Percentiles rank a stretch among this genome's conserved stretches.
These are phyloP conservation scores for Drosophila guanche DNA, from an alignment of 1,140 invertebrate genomes.

Conservation along the genomic window DNA sequence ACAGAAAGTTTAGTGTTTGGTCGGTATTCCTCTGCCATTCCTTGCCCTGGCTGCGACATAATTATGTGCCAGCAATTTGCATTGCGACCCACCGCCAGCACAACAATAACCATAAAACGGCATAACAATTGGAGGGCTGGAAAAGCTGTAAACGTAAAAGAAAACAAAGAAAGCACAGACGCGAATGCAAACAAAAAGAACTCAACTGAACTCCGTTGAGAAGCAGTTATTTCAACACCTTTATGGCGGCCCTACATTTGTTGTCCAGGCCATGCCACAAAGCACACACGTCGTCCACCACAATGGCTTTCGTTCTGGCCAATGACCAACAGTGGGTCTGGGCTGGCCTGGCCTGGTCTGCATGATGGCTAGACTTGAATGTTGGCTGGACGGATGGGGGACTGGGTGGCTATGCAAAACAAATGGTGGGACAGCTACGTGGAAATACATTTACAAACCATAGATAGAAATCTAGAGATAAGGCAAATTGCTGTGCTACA, in stretches of 20 bases:
- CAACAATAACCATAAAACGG: constrained; percentile 70
- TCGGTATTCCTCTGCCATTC: constrained; percentile 29
- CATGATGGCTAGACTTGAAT: no score
- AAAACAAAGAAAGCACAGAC: constrained; percentile 16
- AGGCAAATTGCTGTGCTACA: constrained; percentile 80
- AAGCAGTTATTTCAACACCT: constrained; percentile 80
- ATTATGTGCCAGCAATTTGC: constrained; percentile 78
- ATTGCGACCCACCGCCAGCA: constrained; percentile 54
- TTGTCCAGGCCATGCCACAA: constrained; percentile 15
- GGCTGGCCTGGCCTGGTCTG: no score
- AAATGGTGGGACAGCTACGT: constrained; percentile 68
- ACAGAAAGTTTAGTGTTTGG: no score
- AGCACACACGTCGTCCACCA: constrained; percentile 25
- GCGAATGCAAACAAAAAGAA: constrained; percentile 28
- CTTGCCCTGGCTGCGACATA: constrained; percentile 61
- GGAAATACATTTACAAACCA: constrained; percentile 75
- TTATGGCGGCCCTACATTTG: constrained; percentile 68
- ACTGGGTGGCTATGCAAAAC: constrained; percentile 61
- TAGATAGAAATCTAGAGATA: constrained; percentile 78
- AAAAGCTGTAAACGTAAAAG: constrained; percentile 18
- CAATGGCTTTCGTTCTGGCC: constrained; percentile 62
- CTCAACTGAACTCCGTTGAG: constrained; percentile 26
- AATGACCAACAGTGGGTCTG: constrained; percentile 51
- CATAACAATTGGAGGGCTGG: constrained; percentile 67
- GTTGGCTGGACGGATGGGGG: background rate